Percentiles rank a stretch among this genome's conserved stretches.
Evolutionary conservation across 2,113 vertebrate genomes (phyloP).

Genomic region (Rutilus rutilus): DNA sequence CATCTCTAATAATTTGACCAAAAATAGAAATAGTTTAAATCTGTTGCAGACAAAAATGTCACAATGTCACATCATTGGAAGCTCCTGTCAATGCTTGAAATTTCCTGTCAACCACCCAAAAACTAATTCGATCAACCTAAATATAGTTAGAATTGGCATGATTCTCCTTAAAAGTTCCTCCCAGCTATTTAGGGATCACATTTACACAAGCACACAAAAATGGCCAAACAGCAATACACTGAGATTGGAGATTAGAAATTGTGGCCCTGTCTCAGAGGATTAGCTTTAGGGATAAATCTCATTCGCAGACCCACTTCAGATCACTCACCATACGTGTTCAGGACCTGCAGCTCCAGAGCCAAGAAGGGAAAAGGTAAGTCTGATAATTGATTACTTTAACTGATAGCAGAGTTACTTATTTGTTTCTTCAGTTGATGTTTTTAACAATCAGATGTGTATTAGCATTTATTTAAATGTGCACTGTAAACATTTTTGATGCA

Average conservation of each 20-base stretch:
- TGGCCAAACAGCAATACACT: slow-evolving; percentile 44
- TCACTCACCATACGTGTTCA: slow-evolving; percentile 55
- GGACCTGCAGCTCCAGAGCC: slow-evolving; percentile 42
- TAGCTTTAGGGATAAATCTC: slow-evolving; percentile 73
- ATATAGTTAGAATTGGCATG: neutral
- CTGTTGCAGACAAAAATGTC: neutral
- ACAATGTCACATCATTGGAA: neutral
- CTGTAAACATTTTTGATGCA: too few species aligned
- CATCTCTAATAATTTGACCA: neutral
- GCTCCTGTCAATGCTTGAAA: neutral
- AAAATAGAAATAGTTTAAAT: neutral
- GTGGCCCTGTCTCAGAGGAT: slow-evolving; percentile 73
- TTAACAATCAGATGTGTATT: neutral
- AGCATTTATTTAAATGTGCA: neutral
- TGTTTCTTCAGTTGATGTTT: neutral
- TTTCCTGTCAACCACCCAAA: neutral
- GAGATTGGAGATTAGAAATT: slow-evolving; percentile 72
- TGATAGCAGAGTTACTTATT: neutral
- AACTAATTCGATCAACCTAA: neutral
- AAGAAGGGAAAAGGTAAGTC: slow-evolving; percentile 49
- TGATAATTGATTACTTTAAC: neutral
- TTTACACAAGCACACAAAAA: slow-evolving; percentile 34
- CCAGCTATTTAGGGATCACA: slow-evolving; percentile 30
- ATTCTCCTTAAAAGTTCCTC: slow-evolving; percentile 31
- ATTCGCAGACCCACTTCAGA: slow-evolving; percentile 49